A percentile compares a stretch with the other conserved stretches of the same genome.
Evolutionary conservation across 2,888 invertebrate genomes (phyloP).

Genomic region (Muscina levida): DNA sequence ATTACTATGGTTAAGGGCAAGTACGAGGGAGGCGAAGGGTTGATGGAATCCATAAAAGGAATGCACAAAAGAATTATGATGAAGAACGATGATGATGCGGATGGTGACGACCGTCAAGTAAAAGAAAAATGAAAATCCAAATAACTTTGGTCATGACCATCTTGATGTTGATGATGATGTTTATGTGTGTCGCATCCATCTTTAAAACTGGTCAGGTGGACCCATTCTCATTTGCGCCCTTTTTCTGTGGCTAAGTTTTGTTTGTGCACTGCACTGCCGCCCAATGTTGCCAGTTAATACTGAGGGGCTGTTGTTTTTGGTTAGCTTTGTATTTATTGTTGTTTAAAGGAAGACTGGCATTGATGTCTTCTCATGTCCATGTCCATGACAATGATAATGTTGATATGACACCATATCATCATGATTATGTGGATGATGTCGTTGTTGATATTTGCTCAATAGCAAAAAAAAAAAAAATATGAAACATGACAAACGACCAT

Average conservation of each 20-base stretch:
- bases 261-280: neutral
- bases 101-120: neutral
- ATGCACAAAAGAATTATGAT: slow-evolving; percentile 24
- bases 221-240: neutral
- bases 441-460: slow-evolving; percentile 6
- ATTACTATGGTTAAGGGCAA: neutral
- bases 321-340: neutral
- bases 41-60: neutral
- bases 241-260: neutral
- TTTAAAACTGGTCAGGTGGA: slow-evolving; percentile 4
- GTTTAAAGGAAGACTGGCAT: slow-evolving; percentile 3
- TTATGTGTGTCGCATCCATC: neutral
- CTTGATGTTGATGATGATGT: slow-evolving; percentile 20
- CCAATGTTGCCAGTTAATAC: too few species aligned
- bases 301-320: neutral
- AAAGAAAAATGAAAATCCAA: slow-evolving; percentile 20
- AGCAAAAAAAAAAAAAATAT: neutral
- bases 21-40: too few species aligned
- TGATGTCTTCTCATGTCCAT: slow-evolving; percentile 31
- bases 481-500: slow-evolving; percentile 27
- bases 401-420: slow-evolving; percentile 25
- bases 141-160: slow-evolving; percentile 50
- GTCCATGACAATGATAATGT: slow-evolving; percentile 57
- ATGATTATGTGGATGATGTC: slow-evolving; percentile 5
- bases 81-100: neutral